Percentiles rank a stretch among this genome's conserved stretches.
Evolutionary conservation across 2,797 vertebrate species (phyloP).

Genomic region (Hyperoplus lanceolatus): DNA sequence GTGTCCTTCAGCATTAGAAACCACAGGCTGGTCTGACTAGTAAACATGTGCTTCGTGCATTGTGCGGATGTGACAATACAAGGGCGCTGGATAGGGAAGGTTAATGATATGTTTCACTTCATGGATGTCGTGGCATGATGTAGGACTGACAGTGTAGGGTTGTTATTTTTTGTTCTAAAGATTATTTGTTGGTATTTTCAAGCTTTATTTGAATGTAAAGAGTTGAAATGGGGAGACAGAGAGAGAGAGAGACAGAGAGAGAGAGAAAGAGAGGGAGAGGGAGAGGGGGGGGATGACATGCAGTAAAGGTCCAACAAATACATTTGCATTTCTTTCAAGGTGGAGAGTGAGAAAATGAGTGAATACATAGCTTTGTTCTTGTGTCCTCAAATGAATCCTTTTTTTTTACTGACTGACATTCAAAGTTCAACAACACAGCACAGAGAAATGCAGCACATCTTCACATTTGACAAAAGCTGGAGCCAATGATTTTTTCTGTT

Average conservation of each 20-base stretch:
- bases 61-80: conserved; percentile 52
- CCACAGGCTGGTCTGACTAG: conserved; percentile 57
- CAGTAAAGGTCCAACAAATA: no score
- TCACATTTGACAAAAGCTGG: not conserved
- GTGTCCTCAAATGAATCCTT: conserved; percentile 2
- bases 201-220: no score
- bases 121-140: conserved; percentile 4
- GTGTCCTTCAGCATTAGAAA: conserved; percentile 61
- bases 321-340: not conserved
- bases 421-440: not conserved
- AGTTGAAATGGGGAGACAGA: no score
- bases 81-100: not conserved
- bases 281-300: no score
- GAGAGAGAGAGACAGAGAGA: no score
- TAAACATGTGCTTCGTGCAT: conserved; percentile 54
- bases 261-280: no score
- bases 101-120: no score
- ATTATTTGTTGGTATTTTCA: not conserved
- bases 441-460: not conserved
- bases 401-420: not conserved
- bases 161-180: conserved; percentile 5
- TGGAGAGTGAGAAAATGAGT: not conserved
- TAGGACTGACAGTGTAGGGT: not conserved
- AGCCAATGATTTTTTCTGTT: conserved; percentile 8
- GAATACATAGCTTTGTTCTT: no score